Conservation (phyloP, 2,888 invertebrate species). For the Agrochola macilenta region DNA sequence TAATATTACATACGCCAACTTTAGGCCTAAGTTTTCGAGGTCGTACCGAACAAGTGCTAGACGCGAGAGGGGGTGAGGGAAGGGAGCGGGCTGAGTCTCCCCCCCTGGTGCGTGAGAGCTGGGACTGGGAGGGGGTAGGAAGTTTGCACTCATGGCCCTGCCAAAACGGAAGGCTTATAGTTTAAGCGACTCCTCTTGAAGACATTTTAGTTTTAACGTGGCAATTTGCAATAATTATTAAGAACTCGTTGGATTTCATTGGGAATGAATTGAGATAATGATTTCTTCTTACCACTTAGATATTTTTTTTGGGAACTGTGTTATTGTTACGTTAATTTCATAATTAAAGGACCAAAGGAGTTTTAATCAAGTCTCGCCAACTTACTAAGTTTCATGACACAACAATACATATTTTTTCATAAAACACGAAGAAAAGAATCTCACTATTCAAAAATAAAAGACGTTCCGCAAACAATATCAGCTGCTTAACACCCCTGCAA, state of each 20-base stretch:
- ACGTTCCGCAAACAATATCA: slow-evolving; percentile 30
- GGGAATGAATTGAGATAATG: slow-evolving; percentile 28
- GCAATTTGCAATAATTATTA: slow-evolving; percentile 59
- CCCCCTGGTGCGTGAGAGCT: slow-evolving; percentile 70
- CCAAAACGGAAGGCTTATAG: slow-evolving; percentile 75
- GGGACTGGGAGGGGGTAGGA: slow-evolving; percentile 66
- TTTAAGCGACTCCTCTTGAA: slow-evolving; percentile 63
- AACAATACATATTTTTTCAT: neutral
- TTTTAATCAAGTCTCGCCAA: neutral
- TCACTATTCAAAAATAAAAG: slow-evolving; percentile 10
- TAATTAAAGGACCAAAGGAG: neutral
- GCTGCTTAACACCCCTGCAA: slow-evolving; percentile 36
- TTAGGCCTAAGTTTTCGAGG: slow-evolving; percentile 83
- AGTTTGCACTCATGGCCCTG: slow-evolving; percentile 80
- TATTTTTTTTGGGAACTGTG: neutral
- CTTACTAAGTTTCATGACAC: neutral
- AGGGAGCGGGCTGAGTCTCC: slow-evolving; percentile 60
- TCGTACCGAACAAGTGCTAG: slow-evolving; percentile 82
- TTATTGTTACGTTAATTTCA: slow-evolving; percentile 6
- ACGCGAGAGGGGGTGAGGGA: slow-evolving; percentile 73
- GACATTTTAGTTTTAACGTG: slow-evolving; percentile 60
- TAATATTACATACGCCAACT: slow-evolving; percentile 63
- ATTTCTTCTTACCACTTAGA: too few species aligned
- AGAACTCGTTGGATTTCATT: slow-evolving; percentile 47
- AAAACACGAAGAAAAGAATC: neutral